phyloP scores from a whole-genome alignment of 2,888 invertebrate genomes.

The Drosophila mercatorum region DNA sequence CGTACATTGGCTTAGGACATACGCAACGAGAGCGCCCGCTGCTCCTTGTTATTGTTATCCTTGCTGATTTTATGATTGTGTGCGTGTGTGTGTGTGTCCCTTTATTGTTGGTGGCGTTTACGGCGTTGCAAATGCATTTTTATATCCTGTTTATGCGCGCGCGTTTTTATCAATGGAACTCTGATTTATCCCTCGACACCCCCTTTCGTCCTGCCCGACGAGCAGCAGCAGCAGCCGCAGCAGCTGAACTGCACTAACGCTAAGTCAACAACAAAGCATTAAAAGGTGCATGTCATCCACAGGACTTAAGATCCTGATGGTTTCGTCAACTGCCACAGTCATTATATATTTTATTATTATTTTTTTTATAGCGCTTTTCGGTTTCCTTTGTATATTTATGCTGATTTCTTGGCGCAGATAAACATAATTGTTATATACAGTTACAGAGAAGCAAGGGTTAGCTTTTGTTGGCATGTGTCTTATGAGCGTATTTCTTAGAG shows the following conservation, averaged over 20 bases:
- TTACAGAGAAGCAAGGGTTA: not conserved
- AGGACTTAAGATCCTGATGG: constrained; percentile 24
- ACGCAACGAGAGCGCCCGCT: constrained; percentile 56
- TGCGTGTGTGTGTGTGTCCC: constrained; percentile 24
- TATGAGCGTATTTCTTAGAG: not conserved
- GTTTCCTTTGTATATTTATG: constrained; percentile 6
- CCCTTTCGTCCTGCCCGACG: constrained; percentile 3
- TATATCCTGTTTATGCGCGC: constrained; percentile 78
- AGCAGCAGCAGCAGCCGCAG: constrained; percentile 22
- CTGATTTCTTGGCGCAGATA: constrained; percentile 8
- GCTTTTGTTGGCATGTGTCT: not conserved
- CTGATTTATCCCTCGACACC: constrained; percentile 49
- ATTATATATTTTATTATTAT: constrained; percentile 14
- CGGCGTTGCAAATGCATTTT: constrained; percentile 76
- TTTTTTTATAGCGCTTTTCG: constrained; percentile 3
- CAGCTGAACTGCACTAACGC: constrained; percentile 44
- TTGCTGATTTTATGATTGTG: constrained; percentile 71
- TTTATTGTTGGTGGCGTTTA: constrained; percentile 57
- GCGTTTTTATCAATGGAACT: constrained; percentile 64
- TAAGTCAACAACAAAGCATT: constrained; percentile 11
- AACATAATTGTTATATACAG: constrained; percentile 3
- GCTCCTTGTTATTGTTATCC: constrained; percentile 73
- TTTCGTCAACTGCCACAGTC: constrained; percentile 38
- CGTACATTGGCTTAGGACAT: constrained; percentile 65
- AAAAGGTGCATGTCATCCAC: constrained; percentile 30